phyloP scores from a whole-genome alignment of 2,113 vertebrate species.

The Piprites chloris region DNA sequence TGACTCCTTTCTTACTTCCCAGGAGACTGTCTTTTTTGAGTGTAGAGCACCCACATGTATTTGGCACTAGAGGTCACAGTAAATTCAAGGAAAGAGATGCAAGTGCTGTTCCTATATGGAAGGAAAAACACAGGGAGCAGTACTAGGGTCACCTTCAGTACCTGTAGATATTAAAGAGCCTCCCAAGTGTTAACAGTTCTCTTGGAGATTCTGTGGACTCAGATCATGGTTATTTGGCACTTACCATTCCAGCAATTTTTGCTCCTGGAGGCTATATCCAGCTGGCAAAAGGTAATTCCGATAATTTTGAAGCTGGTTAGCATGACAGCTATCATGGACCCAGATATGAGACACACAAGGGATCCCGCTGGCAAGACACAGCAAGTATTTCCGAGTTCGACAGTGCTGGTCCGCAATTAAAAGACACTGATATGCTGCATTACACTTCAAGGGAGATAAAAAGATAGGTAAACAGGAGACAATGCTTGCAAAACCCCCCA shows the following conservation, averaged over 20 bases:
- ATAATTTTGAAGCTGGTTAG: slow-evolving; percentile 93
- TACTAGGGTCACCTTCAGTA: neutral
- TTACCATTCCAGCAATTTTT: slow-evolving; percentile 89
- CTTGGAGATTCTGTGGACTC: neutral
- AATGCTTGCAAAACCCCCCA: rapidly evolving
- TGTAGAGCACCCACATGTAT: neutral
- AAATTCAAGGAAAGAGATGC: neutral
- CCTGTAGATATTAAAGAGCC: neutral
- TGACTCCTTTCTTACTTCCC: neutral
- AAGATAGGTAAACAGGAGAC: neutral
- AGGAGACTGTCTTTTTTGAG: neutral
- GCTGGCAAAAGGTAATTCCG: slow-evolving; percentile 93
- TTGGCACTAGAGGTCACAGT: neutral
- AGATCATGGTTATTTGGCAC: neutral
- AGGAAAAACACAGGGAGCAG: neutral
- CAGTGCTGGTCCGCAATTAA: slow-evolving; percentile 96
- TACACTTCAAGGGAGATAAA: slow-evolving; percentile 77
- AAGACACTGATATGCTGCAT: slow-evolving; percentile 90
- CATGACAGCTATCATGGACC: slow-evolving; percentile 94
- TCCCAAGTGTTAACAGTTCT: neutral
- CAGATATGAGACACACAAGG: slow-evolving; percentile 95
- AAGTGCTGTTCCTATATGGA: neutral
- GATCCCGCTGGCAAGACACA: slow-evolving; percentile 93
- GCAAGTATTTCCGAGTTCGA: slow-evolving; percentile 89
- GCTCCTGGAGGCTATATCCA: slow-evolving; percentile 85